Evolutionary conservation across 2,113 vertebrate species (phyloP), one percentile per base, ranked within the genome.

Genomic region (Barbus barbus): DNA sequence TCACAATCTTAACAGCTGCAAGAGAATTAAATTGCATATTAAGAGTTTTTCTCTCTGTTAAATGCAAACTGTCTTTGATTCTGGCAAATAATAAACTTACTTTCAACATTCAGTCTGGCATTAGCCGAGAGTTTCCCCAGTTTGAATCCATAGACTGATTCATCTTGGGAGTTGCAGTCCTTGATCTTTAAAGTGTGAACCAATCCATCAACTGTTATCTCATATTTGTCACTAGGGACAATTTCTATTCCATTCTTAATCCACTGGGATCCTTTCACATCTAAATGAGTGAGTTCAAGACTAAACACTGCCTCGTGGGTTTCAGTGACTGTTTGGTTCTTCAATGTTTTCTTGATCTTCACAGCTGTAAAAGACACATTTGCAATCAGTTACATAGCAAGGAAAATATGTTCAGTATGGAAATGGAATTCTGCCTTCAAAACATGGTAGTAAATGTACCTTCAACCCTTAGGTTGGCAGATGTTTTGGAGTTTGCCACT

Each of bases 271-370:
- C 97, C 98, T 92, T 96, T 97, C 14, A 98, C 97, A 2, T 97
- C 91, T 1, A 95, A 88, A 72, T 99, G 98, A 36, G 97, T 98
- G 53, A 99, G 95, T 87, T 99, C 97, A 36, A 99, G 91, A 1
- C 92, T 95, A 90, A 99, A 99, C 85, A 96, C 83, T 2, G 97
- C 97, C 84, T 98, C 96, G 85, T 98, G 97, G 3, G 97, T 99
- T 94, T 99, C 98, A 9, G 96, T 98, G 85, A 99, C 97, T 0
- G 97, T 99, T 92, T 97, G 95, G 90, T 99, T 99, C 90, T 95
- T 97, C 26, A 99, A 86, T 3, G 98, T 99, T 90, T 97, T 99
- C 94, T 97, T 98, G 87, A 99, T 95, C 91, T 99, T 99, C 87
- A 99, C 97, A 89, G 96, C 98, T 99, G 84, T 46, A 61, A 58